Conservation (phyloP, 2,113 vertebrate genomes). For the Agelaius phoeniceus region DNA sequence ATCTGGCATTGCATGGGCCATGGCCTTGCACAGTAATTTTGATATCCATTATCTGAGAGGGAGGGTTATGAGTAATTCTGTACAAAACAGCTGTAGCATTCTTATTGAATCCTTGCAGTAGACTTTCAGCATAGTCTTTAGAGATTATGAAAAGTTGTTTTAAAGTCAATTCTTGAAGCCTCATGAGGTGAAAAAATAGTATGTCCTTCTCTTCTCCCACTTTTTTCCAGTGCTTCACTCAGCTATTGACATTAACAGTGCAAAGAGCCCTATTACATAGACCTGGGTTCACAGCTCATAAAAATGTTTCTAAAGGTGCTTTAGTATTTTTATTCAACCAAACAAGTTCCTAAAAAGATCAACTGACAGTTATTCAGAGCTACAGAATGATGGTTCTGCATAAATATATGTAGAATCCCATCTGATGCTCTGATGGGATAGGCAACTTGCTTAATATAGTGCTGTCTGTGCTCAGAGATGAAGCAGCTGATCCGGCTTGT, state of each 20-base stretch:
- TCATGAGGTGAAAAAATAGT: neutral
- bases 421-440: neutral
- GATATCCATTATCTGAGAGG: neutral
- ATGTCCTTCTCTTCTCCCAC: accelerated
- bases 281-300: neutral
- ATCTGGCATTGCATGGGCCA: neutral
- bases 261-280: neutral
- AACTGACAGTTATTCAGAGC: neutral
- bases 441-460: neutral
- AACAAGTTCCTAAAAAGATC: neutral
- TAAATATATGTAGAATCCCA: neutral
- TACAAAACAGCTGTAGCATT: neutral
- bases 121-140: neutral
- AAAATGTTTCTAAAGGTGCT: neutral
- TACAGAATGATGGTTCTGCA: neutral
- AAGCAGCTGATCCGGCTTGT: neutral
- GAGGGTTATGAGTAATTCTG: neutral
- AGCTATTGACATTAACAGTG: neutral
- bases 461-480: neutral
- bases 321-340: neutral
- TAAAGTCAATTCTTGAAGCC: neutral
- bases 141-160: neutral
- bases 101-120: neutral
- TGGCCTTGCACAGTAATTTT: neutral
- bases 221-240: neutral